Conservation (phyloP, 1,140 invertebrate genomes). For the Neodiprion lecontei region DNA sequence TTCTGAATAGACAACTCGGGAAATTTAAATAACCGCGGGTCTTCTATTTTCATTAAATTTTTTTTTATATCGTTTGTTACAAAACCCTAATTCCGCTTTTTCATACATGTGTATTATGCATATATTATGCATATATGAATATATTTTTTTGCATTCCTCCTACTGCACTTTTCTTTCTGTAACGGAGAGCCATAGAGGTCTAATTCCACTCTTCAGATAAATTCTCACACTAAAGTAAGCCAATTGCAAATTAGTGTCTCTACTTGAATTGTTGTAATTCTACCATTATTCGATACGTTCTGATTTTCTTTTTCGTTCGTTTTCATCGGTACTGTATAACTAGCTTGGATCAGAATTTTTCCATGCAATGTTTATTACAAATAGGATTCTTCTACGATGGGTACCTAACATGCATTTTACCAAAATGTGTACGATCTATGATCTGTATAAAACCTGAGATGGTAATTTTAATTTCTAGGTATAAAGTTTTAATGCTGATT, state of each 20-base stretch:
- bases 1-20: background rate
- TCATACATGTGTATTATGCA: background rate
- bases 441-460: slow-evolving; percentile 7
- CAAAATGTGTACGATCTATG: background rate
- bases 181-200: slow-evolving; percentile 6
- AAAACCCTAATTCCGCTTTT: background rate
- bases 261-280: background rate
- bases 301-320: background rate
- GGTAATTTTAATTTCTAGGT: background rate
- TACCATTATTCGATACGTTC: background rate
- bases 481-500: background rate
- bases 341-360: too few species aligned
- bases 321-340: background rate
- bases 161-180: background rate
- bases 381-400: background rate
- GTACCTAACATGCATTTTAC: background rate
- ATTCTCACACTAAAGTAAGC: background rate
- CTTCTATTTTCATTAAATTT: background rate
- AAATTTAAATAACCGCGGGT: background rate
- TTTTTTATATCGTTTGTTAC: background rate
- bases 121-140: too few species aligned
- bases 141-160: background rate
- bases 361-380: too few species aligned
- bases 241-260: slow-evolving; percentile 1
- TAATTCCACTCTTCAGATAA: background rate